A percentile compares a stretch with the other conserved stretches of the same genome.
Evolutionary conservation across 1,140 invertebrate genomes (phyloP).

Genomic region (Drosophila serrata): DNA sequence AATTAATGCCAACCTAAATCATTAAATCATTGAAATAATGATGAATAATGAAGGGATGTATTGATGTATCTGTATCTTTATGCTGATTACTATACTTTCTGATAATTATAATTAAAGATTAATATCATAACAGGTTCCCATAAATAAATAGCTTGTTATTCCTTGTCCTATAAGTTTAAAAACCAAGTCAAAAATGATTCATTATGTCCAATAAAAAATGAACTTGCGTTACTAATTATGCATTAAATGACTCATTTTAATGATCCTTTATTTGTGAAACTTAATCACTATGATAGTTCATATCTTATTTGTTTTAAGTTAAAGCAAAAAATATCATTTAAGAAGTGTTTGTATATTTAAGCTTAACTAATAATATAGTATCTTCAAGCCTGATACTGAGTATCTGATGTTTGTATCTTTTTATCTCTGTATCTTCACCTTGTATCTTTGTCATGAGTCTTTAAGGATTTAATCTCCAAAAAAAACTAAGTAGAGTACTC

Average conservation of each 20-base stretch:
- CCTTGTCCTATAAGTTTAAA: too few species aligned
- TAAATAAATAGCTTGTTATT: too few species aligned
- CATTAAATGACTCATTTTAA: not conserved
- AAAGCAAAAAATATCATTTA: too few species aligned
- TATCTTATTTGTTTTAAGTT: not conserved
- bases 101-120: not conserved
- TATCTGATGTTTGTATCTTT: not conserved
- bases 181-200: too few species aligned
- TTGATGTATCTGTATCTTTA: not conserved
- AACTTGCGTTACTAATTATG: not conserved
- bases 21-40: too few species aligned
- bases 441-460: not conserved
- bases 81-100: not conserved
- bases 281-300: not conserved
- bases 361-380: not conserved
- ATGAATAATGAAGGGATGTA: too few species aligned
- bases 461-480: not conserved
- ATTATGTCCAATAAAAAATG: not conserved
- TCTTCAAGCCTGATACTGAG: not conserved
- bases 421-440: not conserved
- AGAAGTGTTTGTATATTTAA: not conserved
- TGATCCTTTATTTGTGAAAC: not conserved
- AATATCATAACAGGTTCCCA: not conserved
- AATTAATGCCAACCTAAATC: too few species aligned
- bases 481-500: not conserved